Evolutionary conservation across 2,797 vertebrate species (phyloP), one percentile per base, ranked within the genome.

Genomic region (Antrozous pallidus): DNA sequence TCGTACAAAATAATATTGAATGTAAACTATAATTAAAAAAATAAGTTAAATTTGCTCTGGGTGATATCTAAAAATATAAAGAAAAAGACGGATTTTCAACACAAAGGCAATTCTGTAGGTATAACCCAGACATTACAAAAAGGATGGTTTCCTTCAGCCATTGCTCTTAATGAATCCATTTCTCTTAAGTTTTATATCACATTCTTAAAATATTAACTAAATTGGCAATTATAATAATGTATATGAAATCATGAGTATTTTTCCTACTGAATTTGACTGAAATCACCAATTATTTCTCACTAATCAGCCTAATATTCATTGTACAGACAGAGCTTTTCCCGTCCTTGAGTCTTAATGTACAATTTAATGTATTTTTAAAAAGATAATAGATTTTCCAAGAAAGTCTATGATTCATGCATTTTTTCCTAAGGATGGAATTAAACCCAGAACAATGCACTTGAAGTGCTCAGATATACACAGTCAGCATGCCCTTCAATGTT

Each of bases 221-320:
- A 87, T 56, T 94, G 87, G 63, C 45, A 91, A 95, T 95, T 94
- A 80, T 78, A 89, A 86, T 82, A 91, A 92, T 94, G 75, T 89
- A 86, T 79, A 70, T 91, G 14, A 47, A 94, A 91, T 80, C 38
- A 70, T 36, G 28, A 88, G 58, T 90, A 92, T 70, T 69, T 73
- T 75, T 96, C 31, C 45, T 36, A 40, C 42, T 69, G 80, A 88
- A 93, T 91, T 91, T 93, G 40, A 89, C 36, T 36, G 18, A 51
- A 94, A 95, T 33, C 14, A 22, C 75, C 90, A 77, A 51, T 4
- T 82, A n/a, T 92, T 93, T 93, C 54, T 38, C 26, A 69, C n/a
- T 86, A 86, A 96, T 94, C 24, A 88, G 49, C 83, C 79, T 42
- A 54, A 75, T 80, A 83, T 24, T 81, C 84, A 83, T 77, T 78